phyloP scores from a whole-genome alignment of 2,888 invertebrate species.

The Drosophila vallismaia region DNA sequence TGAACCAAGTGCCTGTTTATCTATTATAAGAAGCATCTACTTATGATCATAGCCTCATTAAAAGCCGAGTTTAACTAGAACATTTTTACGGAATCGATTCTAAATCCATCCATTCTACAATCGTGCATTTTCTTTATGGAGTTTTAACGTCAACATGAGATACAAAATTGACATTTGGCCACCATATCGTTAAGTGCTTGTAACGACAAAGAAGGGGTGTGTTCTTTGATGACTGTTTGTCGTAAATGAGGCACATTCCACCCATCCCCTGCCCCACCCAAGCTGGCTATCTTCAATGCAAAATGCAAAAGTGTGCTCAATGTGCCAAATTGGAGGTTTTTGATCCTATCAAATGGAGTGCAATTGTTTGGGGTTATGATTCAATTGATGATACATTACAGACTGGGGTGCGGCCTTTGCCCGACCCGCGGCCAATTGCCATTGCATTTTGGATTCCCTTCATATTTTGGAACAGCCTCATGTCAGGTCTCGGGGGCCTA shows the following conservation, averaged over 20 bases:
- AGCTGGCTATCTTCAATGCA: not conserved
- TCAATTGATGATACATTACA: constrained; percentile 38
- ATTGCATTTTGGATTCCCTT: constrained; percentile 23
- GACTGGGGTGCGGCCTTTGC: constrained; percentile 24
- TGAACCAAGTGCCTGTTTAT: too few species aligned
- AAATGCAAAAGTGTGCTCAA: constrained; percentile 5
- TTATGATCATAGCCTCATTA: too few species aligned
- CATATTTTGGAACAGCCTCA: not conserved
- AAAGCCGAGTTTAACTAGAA: too few species aligned
- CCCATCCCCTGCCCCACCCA: constrained; percentile 18
- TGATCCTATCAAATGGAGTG: constrained; percentile 34
- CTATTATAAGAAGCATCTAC: too few species aligned
- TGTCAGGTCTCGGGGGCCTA: constrained; percentile 19
- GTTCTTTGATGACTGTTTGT: constrained; percentile 19
- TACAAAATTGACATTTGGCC: constrained; percentile 10
- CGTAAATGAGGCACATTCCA: constrained; percentile 8
- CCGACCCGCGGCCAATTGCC: not conserved
- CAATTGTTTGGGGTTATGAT: constrained; percentile 32
- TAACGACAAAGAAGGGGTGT: constrained; percentile 16
- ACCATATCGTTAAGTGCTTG: not conserved
- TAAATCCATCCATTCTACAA: too few species aligned
- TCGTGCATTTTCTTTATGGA: constrained; percentile 1
- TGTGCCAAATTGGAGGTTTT: constrained; percentile 23
- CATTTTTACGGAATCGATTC: too few species aligned
- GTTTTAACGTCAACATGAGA: not conserved